Percentiles rank a stretch among this genome's conserved stretches.
Conservation (phyloP, 2,113 vertebrate genomes). For the Sapayoa aenigma region DNA sequence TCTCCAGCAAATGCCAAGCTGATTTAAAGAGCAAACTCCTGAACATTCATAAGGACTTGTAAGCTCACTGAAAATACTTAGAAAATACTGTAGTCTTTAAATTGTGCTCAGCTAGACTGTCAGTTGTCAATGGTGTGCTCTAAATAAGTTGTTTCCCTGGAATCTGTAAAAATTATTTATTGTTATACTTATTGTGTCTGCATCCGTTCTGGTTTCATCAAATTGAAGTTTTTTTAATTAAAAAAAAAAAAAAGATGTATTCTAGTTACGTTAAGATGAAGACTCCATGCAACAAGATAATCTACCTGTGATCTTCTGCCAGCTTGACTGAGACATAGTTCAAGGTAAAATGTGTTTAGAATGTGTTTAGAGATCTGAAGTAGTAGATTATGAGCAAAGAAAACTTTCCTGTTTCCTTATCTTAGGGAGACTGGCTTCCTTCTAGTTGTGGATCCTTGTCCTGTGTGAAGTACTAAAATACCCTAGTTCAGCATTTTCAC, state of each 20-base stretch:
- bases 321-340: conserved; percentile 19
- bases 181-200: neutral
- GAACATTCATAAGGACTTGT: neutral
- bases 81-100: neutral
- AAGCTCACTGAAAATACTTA: neutral
- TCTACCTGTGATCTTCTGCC: conserved; percentile 57
- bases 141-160: neutral
- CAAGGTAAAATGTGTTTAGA: conserved; percentile 42
- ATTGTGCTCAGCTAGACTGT: neutral
- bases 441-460: neutral
- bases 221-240: neutral
- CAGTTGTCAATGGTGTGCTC: neutral
- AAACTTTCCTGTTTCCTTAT: conserved; percentile 50
- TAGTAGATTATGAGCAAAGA: conserved; percentile 30
- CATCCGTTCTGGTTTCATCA: neutral
- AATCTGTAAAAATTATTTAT: neutral
- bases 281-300: neutral
- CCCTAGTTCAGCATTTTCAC: neutral
- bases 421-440: conserved; percentile 24
- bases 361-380: conserved; percentile 40
- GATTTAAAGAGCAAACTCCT: neutral
- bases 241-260: neutral
- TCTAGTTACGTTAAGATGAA: neutral
- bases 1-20: neutral
- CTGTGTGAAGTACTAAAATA: neutral